phyloP scores from a whole-genome alignment of 2,113 vertebrate genomes.

The Pungitius pungitius region DNA sequence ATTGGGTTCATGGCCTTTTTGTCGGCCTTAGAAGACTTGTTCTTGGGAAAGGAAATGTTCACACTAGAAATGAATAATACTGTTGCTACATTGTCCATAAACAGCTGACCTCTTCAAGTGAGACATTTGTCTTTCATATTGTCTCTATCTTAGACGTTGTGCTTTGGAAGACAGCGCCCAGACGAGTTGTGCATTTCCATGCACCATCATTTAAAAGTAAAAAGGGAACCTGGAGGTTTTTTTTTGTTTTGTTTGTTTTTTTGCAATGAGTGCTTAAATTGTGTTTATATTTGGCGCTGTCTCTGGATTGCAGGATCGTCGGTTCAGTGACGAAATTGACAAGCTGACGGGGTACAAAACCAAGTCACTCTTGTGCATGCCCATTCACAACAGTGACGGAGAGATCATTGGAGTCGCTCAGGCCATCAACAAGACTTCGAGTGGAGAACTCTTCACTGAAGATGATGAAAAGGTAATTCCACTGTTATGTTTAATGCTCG shows the following conservation, averaged over 20 bases:
- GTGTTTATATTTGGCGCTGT: constrained; percentile 37
- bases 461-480: constrained; percentile 95
- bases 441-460: constrained; percentile 91
- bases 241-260: background rate
- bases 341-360: constrained; percentile 98
- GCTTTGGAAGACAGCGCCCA: background rate
- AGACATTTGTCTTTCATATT: background rate
- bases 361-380: constrained; percentile 97
- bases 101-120: background rate
- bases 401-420: constrained; percentile 97
- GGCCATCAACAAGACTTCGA: constrained; percentile 96
- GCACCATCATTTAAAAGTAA: constrained; percentile 25
- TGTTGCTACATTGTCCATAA: background rate
- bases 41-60: background rate
- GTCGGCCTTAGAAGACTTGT: background rate
- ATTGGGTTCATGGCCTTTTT: background rate
- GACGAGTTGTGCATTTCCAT: constrained; percentile 19
- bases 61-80: background rate
- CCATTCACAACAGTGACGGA: constrained; percentile 94
- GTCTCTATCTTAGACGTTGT: background rate
- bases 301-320: constrained; percentile 85
- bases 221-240: background rate
- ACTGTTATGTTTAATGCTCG: background rate
- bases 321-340: constrained; percentile 99
- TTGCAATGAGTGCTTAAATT: constrained; percentile 19